phyloP scores from a whole-genome alignment of 2,888 invertebrate genomes.

The Anoplius nigerrimus region DNA sequence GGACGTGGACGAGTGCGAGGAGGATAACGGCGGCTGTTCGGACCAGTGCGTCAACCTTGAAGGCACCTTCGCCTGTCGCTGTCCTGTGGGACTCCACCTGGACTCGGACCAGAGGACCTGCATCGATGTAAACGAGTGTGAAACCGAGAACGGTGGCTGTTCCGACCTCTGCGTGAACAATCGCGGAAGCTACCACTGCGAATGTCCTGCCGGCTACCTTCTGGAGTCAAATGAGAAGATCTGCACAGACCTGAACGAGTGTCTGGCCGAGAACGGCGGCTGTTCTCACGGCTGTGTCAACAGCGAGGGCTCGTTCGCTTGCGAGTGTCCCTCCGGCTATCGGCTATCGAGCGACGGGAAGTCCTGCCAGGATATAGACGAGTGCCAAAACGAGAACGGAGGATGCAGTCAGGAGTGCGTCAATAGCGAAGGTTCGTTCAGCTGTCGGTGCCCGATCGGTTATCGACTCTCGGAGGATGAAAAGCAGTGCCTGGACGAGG shows the following conservation, averaged over 20 bases:
- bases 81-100: conserved; percentile 73
- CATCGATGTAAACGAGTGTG: conserved; percentile 71
- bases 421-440: conserved; percentile 72
- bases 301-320: conserved; percentile 75
- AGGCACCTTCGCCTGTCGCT: conserved; percentile 78
- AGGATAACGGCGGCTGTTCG: conserved; percentile 73
- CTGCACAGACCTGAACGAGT: conserved; percentile 74
- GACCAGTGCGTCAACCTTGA: conserved; percentile 75
- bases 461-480: conserved; percentile 64
- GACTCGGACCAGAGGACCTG: conserved; percentile 66
- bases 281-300: conserved; percentile 78
- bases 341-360: conserved; percentile 61
- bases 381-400: conserved; percentile 71
- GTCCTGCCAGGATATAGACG: conserved; percentile 75
- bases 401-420: conserved; percentile 76
- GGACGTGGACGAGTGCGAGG: conserved; percentile 71
- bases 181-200: conserved; percentile 67
- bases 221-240: conserved; percentile 63
- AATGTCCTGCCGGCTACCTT: conserved; percentile 66
- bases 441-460: conserved; percentile 71
- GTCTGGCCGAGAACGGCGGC: conserved; percentile 65
- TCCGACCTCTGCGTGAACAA: conserved; percentile 67
- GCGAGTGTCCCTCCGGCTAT: conserved; percentile 73
- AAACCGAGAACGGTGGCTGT: conserved; percentile 63
- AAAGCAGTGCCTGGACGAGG: conserved; percentile 73